Conservation (phyloP, 2,888 invertebrate species). For the Ormyrus rosae region DNA sequence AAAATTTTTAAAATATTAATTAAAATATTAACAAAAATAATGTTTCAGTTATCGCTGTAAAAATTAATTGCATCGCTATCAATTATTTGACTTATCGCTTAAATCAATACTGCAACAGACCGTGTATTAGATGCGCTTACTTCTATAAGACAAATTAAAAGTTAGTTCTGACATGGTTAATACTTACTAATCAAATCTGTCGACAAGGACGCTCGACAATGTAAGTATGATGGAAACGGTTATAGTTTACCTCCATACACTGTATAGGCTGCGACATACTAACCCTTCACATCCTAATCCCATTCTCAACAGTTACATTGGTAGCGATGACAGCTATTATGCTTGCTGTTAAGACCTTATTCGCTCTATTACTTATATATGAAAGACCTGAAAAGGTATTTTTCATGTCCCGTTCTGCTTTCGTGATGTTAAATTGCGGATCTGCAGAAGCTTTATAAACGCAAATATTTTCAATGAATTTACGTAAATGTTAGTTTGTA, state of each 20-base stretch:
- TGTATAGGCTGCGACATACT: slow-evolving; percentile 42
- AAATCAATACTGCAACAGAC: too few relatives aligned
- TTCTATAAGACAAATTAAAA: too few relatives aligned
- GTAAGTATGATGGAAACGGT: slow-evolving; percentile 14
- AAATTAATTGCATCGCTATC: too few relatives aligned
- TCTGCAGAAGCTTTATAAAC: too few relatives aligned
- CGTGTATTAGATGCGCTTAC: too few relatives aligned
- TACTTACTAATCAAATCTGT: slow-evolving; percentile 20
- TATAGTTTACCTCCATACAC: slow-evolving; percentile 35
- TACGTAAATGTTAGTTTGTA: too few relatives aligned
- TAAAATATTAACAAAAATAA: not conserved
- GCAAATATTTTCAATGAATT: too few relatives aligned
- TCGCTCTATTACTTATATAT: slow-evolving; percentile 23
- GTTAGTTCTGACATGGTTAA: slow-evolving; percentile 9
- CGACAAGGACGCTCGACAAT: slow-evolving; percentile 9
- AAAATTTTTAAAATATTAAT: too few relatives aligned
- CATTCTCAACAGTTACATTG: slow-evolving; percentile 31
- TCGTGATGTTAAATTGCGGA: not conserved
- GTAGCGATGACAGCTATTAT: slow-evolving; percentile 5
- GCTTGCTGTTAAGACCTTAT: slow-evolving; percentile 27
- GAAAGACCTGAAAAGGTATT: slow-evolving; percentile 24
- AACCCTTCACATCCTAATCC: slow-evolving; percentile 41
- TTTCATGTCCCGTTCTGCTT: slow-evolving; percentile 21
- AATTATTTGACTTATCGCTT: too few relatives aligned
- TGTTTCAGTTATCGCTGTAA: too few relatives aligned